A percentile compares a stretch with the other conserved stretches of the same genome.
These are phyloP conservation scores for Cotesia congregata DNA, from an alignment of 2,888 invertebrate genomes.

Conservation along the genomic window DNA sequence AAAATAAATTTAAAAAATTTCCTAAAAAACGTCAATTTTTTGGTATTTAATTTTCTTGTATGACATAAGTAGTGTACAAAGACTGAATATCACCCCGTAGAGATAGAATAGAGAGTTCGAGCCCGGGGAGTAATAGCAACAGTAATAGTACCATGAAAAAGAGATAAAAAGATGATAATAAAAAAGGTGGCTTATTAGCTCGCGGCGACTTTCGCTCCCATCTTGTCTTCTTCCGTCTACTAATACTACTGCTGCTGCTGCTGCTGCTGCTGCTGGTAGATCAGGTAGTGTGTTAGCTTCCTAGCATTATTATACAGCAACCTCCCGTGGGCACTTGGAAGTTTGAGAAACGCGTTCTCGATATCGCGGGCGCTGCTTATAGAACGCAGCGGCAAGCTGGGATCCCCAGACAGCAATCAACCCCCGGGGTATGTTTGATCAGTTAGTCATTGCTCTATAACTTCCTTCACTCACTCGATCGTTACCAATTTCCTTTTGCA, in stretches of 20 bases:
- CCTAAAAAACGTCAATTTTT: no score
- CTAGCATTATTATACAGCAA: background rate
- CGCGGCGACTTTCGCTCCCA: slow-evolving; percentile 31
- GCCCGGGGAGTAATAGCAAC: no score
- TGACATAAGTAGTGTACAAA: no score
- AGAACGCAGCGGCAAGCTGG: slow-evolving; percentile 52
- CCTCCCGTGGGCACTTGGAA: slow-evolving; percentile 34
- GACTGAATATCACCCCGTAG: no score
- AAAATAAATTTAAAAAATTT: no score
- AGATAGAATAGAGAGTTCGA: no score
- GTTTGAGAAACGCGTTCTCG: slow-evolving; percentile 40
- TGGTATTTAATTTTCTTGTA: no score
- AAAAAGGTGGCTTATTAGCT: slow-evolving; percentile 31
- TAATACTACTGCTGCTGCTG: slow-evolving; percentile 3
- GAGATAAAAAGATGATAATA: no score
- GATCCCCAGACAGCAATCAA: slow-evolving; percentile 55
- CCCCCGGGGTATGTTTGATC: slow-evolving; percentile 59
- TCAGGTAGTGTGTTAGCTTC: background rate
- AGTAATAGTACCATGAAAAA: no score
- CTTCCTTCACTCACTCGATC: slow-evolving; percentile 50
- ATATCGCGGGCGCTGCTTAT: slow-evolving; percentile 56
- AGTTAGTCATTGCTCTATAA: slow-evolving; percentile 59
- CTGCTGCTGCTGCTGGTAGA: background rate
- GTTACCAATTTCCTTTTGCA: slow-evolving; percentile 13
- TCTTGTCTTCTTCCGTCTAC: slow-evolving; percentile 21